Percentiles rank a stretch among this genome's conserved stretches.
phyloP scores from a whole-genome alignment of 2,113 vertebrate genomes.

The Ahaetulla prasina region DNA sequence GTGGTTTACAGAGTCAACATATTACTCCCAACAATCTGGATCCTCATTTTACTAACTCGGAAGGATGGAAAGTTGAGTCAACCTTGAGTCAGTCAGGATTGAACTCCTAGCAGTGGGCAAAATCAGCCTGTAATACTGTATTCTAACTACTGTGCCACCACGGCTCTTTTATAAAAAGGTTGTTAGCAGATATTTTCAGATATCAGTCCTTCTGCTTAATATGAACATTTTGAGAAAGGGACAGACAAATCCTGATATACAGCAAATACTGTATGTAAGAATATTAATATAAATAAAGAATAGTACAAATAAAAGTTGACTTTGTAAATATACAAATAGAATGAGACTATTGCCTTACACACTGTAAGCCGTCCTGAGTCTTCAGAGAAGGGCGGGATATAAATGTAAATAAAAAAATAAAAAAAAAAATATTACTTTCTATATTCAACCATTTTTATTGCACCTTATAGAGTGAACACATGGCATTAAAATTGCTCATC shows the following conservation, averaged over 20 bases:
- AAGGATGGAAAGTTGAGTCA: no score
- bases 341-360: no score
- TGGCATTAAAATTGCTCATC: neutral
- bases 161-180: neutral
- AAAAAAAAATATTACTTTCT: neutral
- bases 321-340: no score
- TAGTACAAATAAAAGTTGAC: no score
- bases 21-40: no score
- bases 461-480: neutral
- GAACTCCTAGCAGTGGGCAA: no score
- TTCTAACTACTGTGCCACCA: neutral
- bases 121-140: neutral
- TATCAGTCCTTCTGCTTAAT: neutral
- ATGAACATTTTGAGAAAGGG: neutral
- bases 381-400: no score
- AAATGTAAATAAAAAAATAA: no score
- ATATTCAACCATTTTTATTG: neutral
- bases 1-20: no score
- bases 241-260: neutral
- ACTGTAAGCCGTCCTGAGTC: no score
- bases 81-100: no score
- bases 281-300: neutral
- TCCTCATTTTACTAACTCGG: no score
- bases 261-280: neutral
- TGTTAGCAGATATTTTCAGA: neutral